These are phyloP conservation scores for Byasa hedistus DNA, from an alignment of 2,888 invertebrate genomes.

Conservation along the genomic window DNA sequence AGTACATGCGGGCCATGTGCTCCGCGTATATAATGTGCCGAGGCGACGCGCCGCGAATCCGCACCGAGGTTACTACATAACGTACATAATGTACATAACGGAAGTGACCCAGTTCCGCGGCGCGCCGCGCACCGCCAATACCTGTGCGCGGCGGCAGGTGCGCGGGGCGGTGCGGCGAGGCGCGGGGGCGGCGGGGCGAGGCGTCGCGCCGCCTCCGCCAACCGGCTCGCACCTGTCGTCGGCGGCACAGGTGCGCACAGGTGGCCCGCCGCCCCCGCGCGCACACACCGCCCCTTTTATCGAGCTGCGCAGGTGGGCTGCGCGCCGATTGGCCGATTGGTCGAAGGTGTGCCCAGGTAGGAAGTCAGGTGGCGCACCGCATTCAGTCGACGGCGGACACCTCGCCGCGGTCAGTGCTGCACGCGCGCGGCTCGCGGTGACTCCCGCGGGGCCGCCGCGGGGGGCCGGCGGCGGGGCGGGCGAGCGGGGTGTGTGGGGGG, in stretches of 20 bases:
- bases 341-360: constrained; percentile 61
- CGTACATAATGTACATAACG: constrained; percentile 24
- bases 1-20: too few species aligned
- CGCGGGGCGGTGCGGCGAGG: too few species aligned
- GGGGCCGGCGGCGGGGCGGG: constrained; percentile 15
- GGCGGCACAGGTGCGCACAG: constrained; percentile 60
- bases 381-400: constrained; percentile 38
- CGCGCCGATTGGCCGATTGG: constrained; percentile 78
- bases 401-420: constrained; percentile 33
- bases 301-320: constrained; percentile 77
- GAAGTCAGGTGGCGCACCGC: constrained; percentile 49
- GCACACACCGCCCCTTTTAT: constrained; percentile 71
- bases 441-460: constrained; percentile 14
- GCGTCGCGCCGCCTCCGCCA: constrained; percentile 41
- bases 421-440: constrained; percentile 32
- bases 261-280: constrained; percentile 50
- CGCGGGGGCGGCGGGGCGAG: background rate
- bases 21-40: too few species aligned
- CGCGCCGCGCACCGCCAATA: constrained; percentile 49
- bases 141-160: constrained; percentile 41
- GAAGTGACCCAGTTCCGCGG: constrained; percentile 47
- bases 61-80: constrained; percentile 1
- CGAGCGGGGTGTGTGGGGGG: constrained; percentile 7
- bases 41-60: background rate
- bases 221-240: constrained; percentile 56